A percentile compares a stretch with the other conserved stretches of the same genome.
phyloP scores from a whole-genome alignment of 2,888 invertebrate species.

The Scaeva pyrastri region DNA sequence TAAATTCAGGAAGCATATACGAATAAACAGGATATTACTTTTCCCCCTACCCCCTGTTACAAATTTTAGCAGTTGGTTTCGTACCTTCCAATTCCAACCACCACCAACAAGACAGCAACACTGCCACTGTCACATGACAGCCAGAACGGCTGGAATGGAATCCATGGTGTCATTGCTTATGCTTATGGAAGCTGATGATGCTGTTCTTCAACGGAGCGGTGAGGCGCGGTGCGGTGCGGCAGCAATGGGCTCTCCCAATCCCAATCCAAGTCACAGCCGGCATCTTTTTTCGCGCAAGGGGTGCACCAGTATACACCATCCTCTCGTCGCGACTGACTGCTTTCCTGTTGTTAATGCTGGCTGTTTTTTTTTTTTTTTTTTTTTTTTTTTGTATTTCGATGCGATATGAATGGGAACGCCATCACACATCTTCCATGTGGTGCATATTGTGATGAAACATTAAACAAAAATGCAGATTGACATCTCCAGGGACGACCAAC shows the following conservation, averaged over 20 bases:
- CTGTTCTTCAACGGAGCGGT: background rate
- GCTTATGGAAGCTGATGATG: constrained; percentile 2
- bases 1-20: constrained; percentile 69
- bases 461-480: constrained; percentile 57
- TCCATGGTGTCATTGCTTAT: constrained; percentile 25
- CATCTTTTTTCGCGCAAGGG: constrained; percentile 26
- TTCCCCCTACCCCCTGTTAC: constrained; percentile 32
- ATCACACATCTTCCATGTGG: constrained; percentile 53
- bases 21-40: constrained; percentile 72
- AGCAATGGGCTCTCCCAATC: constrained; percentile 18
- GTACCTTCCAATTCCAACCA: constrained; percentile 13
- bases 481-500: background rate
- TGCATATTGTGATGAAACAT: constrained; percentile 29
- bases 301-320: background rate
- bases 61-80: background rate
- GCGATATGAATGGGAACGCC: constrained; percentile 60
- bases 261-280: constrained; percentile 6
- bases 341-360: constrained; percentile 42
- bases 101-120: constrained; percentile 1
- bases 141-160: constrained; percentile 14
- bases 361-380: no score
- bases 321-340: background rate
- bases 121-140: background rate
- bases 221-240: no score
- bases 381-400: background rate